Evolutionary conservation across 2,797 vertebrate genomes (phyloP).

Genomic region (Argentina silus): DNA sequence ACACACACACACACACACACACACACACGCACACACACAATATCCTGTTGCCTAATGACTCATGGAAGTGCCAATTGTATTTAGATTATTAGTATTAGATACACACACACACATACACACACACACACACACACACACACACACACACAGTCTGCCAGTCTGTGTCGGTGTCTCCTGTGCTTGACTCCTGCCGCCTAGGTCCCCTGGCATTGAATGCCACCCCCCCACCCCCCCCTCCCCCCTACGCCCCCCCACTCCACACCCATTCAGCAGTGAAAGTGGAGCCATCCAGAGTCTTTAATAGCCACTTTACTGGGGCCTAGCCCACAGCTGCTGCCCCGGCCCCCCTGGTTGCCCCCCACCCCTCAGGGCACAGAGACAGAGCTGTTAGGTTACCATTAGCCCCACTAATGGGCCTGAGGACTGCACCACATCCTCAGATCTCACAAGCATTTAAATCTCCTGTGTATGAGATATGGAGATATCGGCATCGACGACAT

Average conservation of each 20-base stretch:
- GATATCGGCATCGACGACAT: slow-evolving; percentile 70
- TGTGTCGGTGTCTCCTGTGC: background rate
- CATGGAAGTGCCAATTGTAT: background rate
- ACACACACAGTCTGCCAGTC: background rate
- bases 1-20: background rate
- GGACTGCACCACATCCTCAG: slow-evolving; percentile 68
- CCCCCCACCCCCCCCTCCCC: background rate
- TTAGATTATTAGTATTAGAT: background rate
- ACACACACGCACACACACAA: background rate
- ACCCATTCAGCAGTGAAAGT: slow-evolving; percentile 40
- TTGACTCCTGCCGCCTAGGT: background rate
- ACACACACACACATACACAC: background rate
- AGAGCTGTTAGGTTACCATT: slow-evolving; percentile 73
- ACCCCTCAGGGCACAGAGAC: slow-evolving; percentile 66
- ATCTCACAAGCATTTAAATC: slow-evolving; percentile 66
- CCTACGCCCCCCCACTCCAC: background rate
- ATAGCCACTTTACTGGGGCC: slow-evolving; percentile 64
- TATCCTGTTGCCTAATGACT: background rate
- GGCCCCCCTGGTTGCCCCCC: slow-evolving; percentile 57
- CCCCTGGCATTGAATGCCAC: background rate
- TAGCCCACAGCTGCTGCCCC: slow-evolving; percentile 60
- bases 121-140: background rate
- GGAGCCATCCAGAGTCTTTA: slow-evolving; percentile 59
- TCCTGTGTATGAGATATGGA: slow-evolving; percentile 49
- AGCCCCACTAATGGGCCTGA: slow-evolving; percentile 71